Base-by-base conservation (phyloP, 1,140 invertebrate genomes). In the Gryon sp. region DNA sequence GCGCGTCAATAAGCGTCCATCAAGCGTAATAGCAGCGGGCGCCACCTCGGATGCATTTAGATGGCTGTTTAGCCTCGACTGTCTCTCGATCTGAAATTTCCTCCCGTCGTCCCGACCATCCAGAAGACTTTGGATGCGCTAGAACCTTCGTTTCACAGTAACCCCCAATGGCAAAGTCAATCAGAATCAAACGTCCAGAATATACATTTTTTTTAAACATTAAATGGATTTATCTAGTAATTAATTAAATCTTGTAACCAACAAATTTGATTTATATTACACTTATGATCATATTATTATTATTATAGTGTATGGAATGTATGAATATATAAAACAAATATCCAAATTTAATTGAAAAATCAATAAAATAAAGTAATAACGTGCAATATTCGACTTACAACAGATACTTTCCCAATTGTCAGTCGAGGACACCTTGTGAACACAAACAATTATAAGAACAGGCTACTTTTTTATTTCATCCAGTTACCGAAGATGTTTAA, bases 21-120 rank as follows among this genome's bases (percentile, higher is more conserved):
- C 87, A 89, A 85, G 81, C 82, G 84, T 89, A 89, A 89, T 88
- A 86, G 87, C 85, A 89, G 87, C 84, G 85, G 85, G 84, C 86
- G 84, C 86, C 87, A 88, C 87, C 86, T 88, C 86, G 85, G 87
- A 88, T 89, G 87, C 87, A 89, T 89, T 89, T 89, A 89, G 86
- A 89, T 89, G 86, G 87, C 87, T 89, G 86, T 88, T 89, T 89
- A 89, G 86, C 84, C 84, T 78, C 80, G 82, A 82, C 70, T 80
- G 78, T 79, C 68, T 79, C 78, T 72, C 59, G 63, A 14, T 69
- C 68, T 28, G 59, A 60, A 78, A 62, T 65, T 72, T 55, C 69
- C 55, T 7, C 45, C 57, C 20, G 22, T 46, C 24, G 4, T 8
- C 28, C 36, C 20, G n/a, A 48, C n/a, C 32, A 26, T 8, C 52